Base-by-base conservation (phyloP, 2,888 invertebrate genomes). In the Lithophane ornitopus region DNA sequence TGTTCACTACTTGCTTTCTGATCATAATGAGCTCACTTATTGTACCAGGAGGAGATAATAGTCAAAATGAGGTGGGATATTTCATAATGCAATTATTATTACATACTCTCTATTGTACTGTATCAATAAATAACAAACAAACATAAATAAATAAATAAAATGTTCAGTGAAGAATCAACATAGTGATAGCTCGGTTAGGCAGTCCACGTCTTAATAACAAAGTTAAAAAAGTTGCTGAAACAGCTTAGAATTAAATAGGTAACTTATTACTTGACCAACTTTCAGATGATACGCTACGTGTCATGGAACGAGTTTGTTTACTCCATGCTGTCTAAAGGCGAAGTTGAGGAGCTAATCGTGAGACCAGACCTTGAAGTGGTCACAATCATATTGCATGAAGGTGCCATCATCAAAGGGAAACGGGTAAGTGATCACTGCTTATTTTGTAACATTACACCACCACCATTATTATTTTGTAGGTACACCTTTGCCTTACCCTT, bases 301-400 rank as follows among this genome's bases (percentile, higher is more conserved):
- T 98, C 99, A 0, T 99, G 99, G 99, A 99, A 99, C 94, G 99
- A 99, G 95, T 99, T 99, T 96, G 97, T 99, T 0, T 98, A 99
- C 94, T 98, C 99, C 81, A 98, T 99, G 98, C 94, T 99, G 73
- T 98, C 98, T 0, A 98, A 98, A 91, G 99, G 99, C 22, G 99
- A 99, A 96, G 99, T 99, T 0, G 98, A 98, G 89, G 98, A 98
- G 94, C 95, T 99, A 16, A 97, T 98, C 81, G 98, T 99, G 1
- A 96, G 98, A 59, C 99, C 99, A 0, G 98, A 98, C 91, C 96
- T 98, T 88, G 98, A 98, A 91, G 97, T 98, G 88, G 98, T 98
- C 12, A 98, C 98, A 1, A 98, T 99, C 72, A 97, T 98, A 78
- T 94, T 99, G 22, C 97, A 98, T 86, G 98, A 98, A 84, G 98